Conservation (phyloP, 1,140 invertebrate species). For the Drosophila hydei region DNA sequence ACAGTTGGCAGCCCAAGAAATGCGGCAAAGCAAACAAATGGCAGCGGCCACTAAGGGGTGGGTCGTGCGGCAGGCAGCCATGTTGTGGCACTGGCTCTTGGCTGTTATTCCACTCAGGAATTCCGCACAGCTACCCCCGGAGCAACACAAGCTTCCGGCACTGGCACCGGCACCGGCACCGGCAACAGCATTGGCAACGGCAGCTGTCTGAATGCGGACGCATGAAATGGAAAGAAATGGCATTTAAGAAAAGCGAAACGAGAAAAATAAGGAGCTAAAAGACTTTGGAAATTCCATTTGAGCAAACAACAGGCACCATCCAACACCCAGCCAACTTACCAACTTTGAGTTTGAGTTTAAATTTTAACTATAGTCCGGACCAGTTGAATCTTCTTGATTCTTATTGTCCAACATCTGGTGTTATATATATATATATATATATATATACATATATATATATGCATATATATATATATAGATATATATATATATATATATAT, state of each 20-base stretch:
- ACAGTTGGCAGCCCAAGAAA: constrained; percentile 73
- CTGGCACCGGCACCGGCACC: constrained; percentile 28
- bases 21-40: constrained; percentile 79
- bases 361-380: constrained; percentile 3
- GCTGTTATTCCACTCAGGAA: constrained; percentile 69
- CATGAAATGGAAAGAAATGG: constrained; percentile 81
- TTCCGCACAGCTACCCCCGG: constrained; percentile 68
- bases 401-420: background rate
- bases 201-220: constrained; percentile 77
- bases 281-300: constrained; percentile 83
- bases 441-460: background rate
- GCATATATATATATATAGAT: background rate
- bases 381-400: constrained; percentile 24
- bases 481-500: no score
- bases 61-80: constrained; percentile 64
- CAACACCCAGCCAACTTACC: background rate
- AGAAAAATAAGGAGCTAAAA: constrained; percentile 82
- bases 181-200: constrained; percentile 36
- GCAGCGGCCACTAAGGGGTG: constrained; percentile 60
- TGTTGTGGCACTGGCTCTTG: constrained; percentile 50
- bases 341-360: constrained; percentile 13
- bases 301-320: constrained; percentile 72
- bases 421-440: no score
- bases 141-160: constrained; percentile 27
- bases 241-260: constrained; percentile 83